Percentiles rank a stretch among this genome's conserved stretches.
Evolutionary conservation across 1,140 invertebrate species (phyloP).

Genomic region (Caenorhabditis tropicalis): DNA sequence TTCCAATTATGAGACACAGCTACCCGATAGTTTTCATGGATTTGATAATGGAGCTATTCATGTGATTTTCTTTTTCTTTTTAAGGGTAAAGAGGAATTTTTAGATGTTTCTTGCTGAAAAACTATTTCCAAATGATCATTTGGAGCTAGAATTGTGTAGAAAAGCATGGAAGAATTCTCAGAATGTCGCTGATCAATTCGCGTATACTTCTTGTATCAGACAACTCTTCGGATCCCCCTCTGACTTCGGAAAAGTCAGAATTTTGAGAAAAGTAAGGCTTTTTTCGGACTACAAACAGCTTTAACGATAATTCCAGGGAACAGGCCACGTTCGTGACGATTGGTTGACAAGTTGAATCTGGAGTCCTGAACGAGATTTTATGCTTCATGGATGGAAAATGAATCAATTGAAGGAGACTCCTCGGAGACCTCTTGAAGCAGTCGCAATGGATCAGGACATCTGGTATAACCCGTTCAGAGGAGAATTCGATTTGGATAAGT

Average conservation of each 20-base stretch:
- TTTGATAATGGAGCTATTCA: constrained; percentile 46
- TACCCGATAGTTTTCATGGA: constrained; percentile 11
- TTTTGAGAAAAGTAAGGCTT: neutral
- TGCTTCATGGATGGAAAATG: constrained; percentile 26
- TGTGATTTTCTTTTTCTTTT: neutral
- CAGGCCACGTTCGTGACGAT: neutral
- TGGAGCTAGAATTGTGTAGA: neutral
- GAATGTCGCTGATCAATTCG: neutral
- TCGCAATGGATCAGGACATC: neutral
- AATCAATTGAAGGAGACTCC: neutral
- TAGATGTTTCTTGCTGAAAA: constrained; percentile 10
- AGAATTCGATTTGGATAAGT: neutral
- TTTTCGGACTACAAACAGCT: neutral
- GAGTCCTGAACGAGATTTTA: constrained; percentile 22
- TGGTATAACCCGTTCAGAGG: constrained; percentile 7
- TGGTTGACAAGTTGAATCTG: constrained; percentile 15
- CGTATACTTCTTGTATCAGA: neutral
- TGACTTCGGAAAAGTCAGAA: neutral
- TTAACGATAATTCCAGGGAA: neutral
- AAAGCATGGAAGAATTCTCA: neutral
- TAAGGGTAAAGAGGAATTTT: neutral
- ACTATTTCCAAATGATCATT: neutral
- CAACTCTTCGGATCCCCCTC: neutral
- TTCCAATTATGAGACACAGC: neutral
- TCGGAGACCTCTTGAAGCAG: neutral